These are phyloP conservation scores for Zapus hudsonius DNA, from an alignment of 2,113 vertebrate genomes.

Conservation along the genomic window DNA sequence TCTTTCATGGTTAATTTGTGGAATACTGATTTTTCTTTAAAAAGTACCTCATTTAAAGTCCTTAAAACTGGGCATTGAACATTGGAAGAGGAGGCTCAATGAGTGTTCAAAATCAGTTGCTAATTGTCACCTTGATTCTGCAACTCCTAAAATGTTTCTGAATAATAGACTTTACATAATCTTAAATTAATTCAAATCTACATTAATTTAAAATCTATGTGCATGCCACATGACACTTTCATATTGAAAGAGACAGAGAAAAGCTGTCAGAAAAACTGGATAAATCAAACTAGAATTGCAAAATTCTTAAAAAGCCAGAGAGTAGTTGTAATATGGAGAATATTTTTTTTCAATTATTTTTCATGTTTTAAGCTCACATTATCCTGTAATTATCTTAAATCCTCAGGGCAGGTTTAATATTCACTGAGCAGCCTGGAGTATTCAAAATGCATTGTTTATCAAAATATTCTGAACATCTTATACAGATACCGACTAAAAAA, in stretches of 20 bases:
- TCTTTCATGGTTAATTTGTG: conserved; percentile 28
- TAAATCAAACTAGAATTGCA: conserved; percentile 20
- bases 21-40: background rate
- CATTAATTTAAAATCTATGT: conserved; percentile 43
- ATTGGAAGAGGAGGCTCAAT: background rate
- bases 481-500: conserved; percentile 42
- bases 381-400: conserved; percentile 27
- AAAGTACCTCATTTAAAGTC: conserved; percentile 28
- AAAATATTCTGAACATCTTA: conserved; percentile 13
- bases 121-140: conserved; percentile 36
- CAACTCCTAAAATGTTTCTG: conserved; percentile 9
- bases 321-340: background rate
- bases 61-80: conserved; percentile 16
- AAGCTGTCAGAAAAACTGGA: background rate
- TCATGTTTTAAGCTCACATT: conserved; percentile 27
- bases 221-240: background rate
- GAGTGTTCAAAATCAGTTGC: background rate
- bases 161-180: conserved; percentile 14
- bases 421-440: background rate
- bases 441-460: conserved; percentile 17
- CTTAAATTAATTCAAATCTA: conserved; percentile 51
- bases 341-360: background rate
- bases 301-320: conserved; percentile 24
- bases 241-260: conserved; percentile 37
- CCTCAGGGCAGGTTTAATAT: background rate